Evolutionary conservation across 2,797 vertebrate species (phyloP).

Genomic region (Hippocampus kuda): DNA sequence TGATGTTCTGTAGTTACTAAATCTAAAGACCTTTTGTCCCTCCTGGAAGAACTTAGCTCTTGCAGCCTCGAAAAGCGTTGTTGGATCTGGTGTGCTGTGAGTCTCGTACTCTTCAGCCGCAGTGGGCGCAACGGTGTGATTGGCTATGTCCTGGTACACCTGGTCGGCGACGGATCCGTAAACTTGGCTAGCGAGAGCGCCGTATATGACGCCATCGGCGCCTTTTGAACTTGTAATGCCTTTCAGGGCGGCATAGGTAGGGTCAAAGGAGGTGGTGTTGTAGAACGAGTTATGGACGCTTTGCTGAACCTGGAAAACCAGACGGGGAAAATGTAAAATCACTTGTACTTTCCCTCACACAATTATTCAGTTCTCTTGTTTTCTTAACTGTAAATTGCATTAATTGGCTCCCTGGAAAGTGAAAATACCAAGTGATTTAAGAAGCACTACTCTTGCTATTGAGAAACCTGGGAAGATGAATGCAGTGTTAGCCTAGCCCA

Average conservation of each 20-base stretch:
- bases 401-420: too few relatives aligned
- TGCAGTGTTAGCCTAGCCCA: too few relatives aligned
- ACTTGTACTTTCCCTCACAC: too few relatives aligned
- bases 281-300: constrained; percentile 75
- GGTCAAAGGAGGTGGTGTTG: constrained; percentile 69
- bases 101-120: constrained; percentile 35
- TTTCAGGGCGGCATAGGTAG: constrained; percentile 69
- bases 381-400: too few relatives aligned
- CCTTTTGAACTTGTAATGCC: constrained; percentile 66
- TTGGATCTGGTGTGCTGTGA: constrained; percentile 50
- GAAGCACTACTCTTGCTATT: too few relatives aligned
- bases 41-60: constrained; percentile 75
- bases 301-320: constrained; percentile 62
- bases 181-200: constrained; percentile 72
- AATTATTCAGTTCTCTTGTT: too few relatives aligned
- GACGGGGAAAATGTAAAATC: not conserved
- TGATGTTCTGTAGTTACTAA: not conserved
- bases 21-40: constrained; percentile 63
- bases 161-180: constrained; percentile 68
- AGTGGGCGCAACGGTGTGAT: constrained; percentile 25
- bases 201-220: constrained; percentile 67
- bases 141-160: constrained; percentile 50
- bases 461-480: too few relatives aligned
- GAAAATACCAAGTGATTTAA: too few relatives aligned
- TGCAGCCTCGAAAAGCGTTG: constrained; percentile 69